Conservation (phyloP, 1,140 invertebrate species). For the Brevipalpus yothersi region DNA sequence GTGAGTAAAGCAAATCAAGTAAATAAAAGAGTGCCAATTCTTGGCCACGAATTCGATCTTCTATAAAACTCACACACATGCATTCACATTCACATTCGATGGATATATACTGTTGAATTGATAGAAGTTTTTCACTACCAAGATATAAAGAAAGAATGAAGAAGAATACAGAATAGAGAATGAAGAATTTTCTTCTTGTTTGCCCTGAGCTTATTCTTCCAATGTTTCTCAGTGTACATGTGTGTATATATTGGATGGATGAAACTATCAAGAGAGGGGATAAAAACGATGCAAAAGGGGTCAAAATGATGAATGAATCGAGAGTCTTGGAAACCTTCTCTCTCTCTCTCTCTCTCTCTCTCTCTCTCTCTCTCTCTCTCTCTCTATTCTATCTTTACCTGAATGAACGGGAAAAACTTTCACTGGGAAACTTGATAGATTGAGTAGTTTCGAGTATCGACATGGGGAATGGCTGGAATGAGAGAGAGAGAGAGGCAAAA, state of each 20-base stretch:
- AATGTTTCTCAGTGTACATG: no score
- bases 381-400: not conserved
- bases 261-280: no score
- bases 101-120: no score
- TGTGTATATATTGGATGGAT: no score
- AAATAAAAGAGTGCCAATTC: not conserved
- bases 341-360: not conserved
- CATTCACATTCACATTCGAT: no score
- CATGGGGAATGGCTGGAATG: not conserved
- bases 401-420: not conserved
- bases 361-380: not conserved
- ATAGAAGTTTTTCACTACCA: no score
- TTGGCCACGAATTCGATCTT: not conserved
- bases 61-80: not conserved
- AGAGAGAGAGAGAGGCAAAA: not conserved
- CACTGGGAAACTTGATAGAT: not conserved
- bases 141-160: no score
- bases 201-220: no score
- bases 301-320: not conserved
- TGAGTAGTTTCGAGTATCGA: not conserved
- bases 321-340: not conserved
- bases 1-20: not conserved
- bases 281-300: not conserved
- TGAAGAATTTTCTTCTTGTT: no score
- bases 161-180: no score